Conservation (phyloP, 2,888 invertebrate genomes). For the Thymelicus sylvestris region DNA sequence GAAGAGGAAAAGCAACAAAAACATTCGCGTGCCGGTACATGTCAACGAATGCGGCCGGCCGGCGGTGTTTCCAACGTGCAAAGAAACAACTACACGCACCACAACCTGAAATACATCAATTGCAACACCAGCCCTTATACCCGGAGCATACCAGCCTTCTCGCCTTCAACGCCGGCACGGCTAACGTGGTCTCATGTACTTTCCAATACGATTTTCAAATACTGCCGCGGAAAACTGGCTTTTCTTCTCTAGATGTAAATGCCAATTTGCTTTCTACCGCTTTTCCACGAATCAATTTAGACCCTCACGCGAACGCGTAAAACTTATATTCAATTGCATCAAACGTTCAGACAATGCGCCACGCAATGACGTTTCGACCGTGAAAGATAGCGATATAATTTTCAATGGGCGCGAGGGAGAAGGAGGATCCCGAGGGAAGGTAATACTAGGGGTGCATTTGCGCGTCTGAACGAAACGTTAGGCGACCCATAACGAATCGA, state of each 20-base stretch:
- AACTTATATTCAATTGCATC: slow-evolving; percentile 51
- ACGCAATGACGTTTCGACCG: slow-evolving; percentile 81
- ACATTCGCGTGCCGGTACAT: slow-evolving; percentile 81
- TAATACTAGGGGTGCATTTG: slow-evolving; percentile 74
- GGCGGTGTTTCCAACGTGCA: slow-evolving; percentile 63
- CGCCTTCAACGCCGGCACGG: slow-evolving; percentile 44
- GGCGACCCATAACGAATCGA: slow-evolving; percentile 74
- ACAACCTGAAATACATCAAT: slow-evolving; percentile 35
- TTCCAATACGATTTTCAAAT: slow-evolving; percentile 75
- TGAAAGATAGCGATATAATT: slow-evolving; percentile 56
- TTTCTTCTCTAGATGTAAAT: slow-evolving; percentile 80
- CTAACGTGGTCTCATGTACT: slow-evolving; percentile 57
- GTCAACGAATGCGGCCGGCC: slow-evolving; percentile 75
- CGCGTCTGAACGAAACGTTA: slow-evolving; percentile 64
- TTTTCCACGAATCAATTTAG: slow-evolving; percentile 47
- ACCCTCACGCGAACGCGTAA: slow-evolving; percentile 50
- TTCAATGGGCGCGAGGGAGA: slow-evolving; percentile 58
- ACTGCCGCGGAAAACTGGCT: slow-evolving; percentile 81
- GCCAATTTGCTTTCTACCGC: slow-evolving; percentile 77
- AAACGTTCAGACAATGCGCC: slow-evolving; percentile 75
- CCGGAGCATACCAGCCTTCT: slow-evolving; percentile 20
- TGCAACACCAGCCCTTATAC: slow-evolving; percentile 52
- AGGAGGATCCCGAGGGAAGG: slow-evolving; percentile 58
- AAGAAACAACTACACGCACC: slow-evolving; percentile 52
- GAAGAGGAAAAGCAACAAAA: slow-evolving; percentile 71